Conservation (phyloP, 2,888 invertebrate genomes). For the Augochlorella aurata region DNA sequence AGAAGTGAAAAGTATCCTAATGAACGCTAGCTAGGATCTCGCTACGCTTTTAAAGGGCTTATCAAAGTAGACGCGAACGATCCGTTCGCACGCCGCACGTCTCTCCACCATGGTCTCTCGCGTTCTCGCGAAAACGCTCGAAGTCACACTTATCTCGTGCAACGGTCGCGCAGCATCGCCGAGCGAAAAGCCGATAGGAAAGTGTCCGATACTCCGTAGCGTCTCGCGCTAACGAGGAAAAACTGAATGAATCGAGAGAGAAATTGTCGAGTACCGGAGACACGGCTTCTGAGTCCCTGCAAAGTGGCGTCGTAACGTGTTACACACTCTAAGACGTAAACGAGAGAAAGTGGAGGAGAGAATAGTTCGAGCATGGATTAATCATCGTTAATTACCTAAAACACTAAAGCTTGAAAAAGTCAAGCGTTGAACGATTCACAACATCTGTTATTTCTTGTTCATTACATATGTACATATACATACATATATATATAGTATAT, state of each 20-base stretch:
- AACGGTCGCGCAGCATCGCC: neutral
- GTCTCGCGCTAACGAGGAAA: neutral
- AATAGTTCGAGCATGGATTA: conserved; percentile 73
- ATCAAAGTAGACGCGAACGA: conserved; percentile 15
- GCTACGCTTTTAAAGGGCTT: conserved; percentile 23
- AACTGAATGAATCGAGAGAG: neutral
- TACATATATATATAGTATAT: no score
- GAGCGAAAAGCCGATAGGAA: neutral
- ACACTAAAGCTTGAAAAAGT: conserved; percentile 69
- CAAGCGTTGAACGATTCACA: conserved; percentile 71
- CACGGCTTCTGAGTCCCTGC: neutral
- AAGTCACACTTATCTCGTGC: neutral
- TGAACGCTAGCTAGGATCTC: conserved; percentile 29
- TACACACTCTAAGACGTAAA: neutral
- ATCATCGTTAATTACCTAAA: conserved; percentile 62
- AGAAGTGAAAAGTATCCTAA: conserved; percentile 55
- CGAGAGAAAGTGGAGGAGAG: conserved; percentile 35
- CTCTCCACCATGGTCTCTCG: neutral
- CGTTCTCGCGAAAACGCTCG: neutral
- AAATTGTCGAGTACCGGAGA: no score
- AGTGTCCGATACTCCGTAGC: neutral
- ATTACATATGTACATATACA: neutral
- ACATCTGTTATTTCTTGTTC: conserved; percentile 57
- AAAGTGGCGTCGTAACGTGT: neutral
- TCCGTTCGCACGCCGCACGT: conserved; percentile 7